Conservation (phyloP, 2,888 invertebrate genomes). For the Ctenicera cuprea region DNA sequence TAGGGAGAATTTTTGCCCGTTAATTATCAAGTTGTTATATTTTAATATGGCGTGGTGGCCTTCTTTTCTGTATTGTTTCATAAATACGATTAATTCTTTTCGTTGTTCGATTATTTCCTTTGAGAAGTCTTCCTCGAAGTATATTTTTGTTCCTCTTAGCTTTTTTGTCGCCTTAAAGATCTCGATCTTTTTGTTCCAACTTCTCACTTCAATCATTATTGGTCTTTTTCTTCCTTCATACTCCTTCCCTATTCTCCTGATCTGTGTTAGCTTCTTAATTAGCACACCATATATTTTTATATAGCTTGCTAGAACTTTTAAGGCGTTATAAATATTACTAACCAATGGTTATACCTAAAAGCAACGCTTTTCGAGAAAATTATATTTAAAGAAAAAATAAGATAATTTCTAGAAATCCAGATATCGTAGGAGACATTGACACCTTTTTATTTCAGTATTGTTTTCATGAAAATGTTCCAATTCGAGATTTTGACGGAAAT, state of each 20-base stretch:
- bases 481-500: no score
- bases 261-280: slow-evolving; percentile 4
- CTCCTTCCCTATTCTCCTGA: slow-evolving; percentile 14
- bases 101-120: background rate
- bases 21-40: slow-evolving; percentile 18
- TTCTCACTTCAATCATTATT: slow-evolving; percentile 7
- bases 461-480: no score
- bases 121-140: slow-evolving; percentile 14
- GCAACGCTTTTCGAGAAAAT: no score
- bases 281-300: no score
- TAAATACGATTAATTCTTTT: slow-evolving; percentile 1
- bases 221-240: background rate
- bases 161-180: slow-evolving; percentile 8
- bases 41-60: slow-evolving; percentile 3
- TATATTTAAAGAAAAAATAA: no score
- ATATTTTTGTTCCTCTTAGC: slow-evolving; percentile 10
- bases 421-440: no score
- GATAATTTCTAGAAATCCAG: no score
- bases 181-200: slow-evolving; percentile 8
- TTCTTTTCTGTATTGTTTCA: slow-evolving; percentile 7
- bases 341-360: no score
- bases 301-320: no score
- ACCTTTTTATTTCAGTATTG: no score
- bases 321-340: no score
- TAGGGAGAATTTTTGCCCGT: background rate